phyloP scores from a whole-genome alignment of 2,113 vertebrate genomes.

The Lophochroa leadbeateri region DNA sequence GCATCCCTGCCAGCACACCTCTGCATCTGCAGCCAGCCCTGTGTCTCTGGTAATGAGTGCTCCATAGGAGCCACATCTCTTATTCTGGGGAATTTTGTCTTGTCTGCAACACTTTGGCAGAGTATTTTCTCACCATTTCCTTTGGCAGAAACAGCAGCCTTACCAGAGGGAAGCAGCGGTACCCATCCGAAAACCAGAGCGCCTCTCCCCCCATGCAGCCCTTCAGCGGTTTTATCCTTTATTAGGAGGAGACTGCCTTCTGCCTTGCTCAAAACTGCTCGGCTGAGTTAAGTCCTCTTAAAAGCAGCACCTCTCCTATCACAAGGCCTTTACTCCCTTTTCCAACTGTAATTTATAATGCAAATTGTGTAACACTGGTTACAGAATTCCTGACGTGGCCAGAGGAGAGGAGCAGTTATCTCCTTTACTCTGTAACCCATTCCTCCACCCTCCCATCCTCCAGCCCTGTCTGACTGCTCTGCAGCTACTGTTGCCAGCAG shows the following conservation, averaged over 20 bases:
- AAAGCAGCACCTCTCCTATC: neutral
- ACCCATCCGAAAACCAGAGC: neutral
- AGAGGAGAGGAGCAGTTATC: neutral
- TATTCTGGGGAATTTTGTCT: neutral
- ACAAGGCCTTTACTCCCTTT: neutral
- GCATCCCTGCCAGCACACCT: neutral
- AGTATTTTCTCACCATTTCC: neutral
- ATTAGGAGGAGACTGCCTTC: neutral
- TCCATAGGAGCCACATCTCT: neutral
- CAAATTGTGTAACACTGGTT: neutral
- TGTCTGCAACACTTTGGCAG: neutral
- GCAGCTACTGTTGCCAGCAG: conserved; percentile 12
- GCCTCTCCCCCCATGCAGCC: neutral
- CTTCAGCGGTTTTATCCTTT: neutral
- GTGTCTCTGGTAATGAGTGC: neutral
- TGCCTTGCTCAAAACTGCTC: neutral
- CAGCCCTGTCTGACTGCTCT: neutral
- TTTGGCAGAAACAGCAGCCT: neutral
- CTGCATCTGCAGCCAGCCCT: neutral
- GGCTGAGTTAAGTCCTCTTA: neutral
- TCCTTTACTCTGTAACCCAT: neutral
- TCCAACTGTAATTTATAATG: neutral
- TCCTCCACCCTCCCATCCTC: neutral
- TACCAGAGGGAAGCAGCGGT: neutral
- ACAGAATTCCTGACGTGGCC: neutral